Conservation (phyloP, 1,140 invertebrate species). For the Trichogramma pretiosum region DNA sequence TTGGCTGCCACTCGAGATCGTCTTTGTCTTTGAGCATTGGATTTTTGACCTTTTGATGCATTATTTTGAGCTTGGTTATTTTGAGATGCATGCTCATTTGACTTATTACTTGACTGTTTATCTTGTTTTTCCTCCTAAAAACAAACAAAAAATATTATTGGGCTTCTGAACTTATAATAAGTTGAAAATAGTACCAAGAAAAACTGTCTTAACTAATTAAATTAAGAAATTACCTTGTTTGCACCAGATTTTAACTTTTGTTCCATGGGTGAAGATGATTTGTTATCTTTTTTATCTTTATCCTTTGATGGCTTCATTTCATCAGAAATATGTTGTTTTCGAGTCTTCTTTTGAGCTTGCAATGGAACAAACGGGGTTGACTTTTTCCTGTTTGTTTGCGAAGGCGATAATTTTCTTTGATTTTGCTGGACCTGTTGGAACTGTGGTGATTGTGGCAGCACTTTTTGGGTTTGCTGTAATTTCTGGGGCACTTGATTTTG, state of each 20-base stretch:
- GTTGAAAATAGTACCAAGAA: background rate
- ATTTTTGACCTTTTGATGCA: constrained; percentile 22
- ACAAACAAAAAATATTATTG: background rate
- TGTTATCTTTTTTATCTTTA: constrained; percentile 11
- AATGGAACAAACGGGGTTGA: constrained; percentile 40
- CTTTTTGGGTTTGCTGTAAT: background rate
- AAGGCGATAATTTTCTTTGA: background rate
- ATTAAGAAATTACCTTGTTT: constrained; percentile 14
- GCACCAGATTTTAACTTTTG: constrained; percentile 21
- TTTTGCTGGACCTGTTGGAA: background rate
- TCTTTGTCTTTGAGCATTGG: constrained; percentile 30
- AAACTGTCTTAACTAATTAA: constrained; percentile 6
- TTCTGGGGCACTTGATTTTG: constrained; percentile 8
- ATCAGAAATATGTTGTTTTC: constrained; percentile 14
- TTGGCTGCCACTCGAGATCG: constrained; percentile 47
- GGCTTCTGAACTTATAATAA: background rate
- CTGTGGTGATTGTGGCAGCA: background rate
- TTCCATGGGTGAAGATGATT: no score
- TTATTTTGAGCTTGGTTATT: constrained; percentile 5
- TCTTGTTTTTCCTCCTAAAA: constrained; percentile 11
- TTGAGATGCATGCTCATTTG: background rate
- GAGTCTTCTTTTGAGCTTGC: constrained; percentile 42
- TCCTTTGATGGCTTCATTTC: constrained; percentile 9
- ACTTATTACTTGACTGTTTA: constrained; percentile 2
- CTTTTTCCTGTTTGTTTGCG: constrained; percentile 20